Conservation (phyloP, 2,797 vertebrate genomes). For the Phataginus tetradactyla region DNA sequence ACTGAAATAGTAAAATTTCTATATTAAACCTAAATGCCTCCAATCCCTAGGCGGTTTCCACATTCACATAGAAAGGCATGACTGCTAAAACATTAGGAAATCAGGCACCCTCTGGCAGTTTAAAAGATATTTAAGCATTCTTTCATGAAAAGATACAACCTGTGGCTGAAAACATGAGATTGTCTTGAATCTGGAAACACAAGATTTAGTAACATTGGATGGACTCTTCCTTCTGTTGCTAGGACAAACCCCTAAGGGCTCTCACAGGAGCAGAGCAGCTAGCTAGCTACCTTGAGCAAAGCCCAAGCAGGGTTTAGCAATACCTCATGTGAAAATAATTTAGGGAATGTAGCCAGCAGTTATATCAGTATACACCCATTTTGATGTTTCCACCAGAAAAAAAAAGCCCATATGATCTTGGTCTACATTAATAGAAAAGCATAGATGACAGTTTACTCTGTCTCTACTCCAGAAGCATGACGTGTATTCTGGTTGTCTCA, state of each 20-base stretch:
- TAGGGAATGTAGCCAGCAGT: neutral
- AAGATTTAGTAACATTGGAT: neutral
- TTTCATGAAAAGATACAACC: neutral
- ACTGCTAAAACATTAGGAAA: neutral
- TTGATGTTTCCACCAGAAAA: neutral
- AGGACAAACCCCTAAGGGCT: neutral
- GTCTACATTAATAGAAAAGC: neutral
- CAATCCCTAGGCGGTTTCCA: neutral
- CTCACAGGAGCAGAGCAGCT: neutral
- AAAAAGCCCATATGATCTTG: neutral
- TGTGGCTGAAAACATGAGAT: neutral
- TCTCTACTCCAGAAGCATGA: neutral
- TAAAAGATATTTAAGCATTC: neutral
- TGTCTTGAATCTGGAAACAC: neutral
- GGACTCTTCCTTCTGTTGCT: neutral
- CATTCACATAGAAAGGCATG: neutral
- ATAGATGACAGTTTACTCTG: neutral
- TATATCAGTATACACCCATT: conserved; percentile 16
- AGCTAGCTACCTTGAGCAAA: conserved; percentile 13
- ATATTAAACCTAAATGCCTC: neutral
- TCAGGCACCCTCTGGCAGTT: neutral
- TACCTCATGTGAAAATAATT: conserved; percentile 33
- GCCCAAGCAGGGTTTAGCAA: neutral
- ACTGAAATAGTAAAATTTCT: neutral
- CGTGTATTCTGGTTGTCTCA: neutral